Evolutionary conservation across 2,888 invertebrate species (phyloP).

Genomic region (Kuschelorhynchus macadamiae): DNA sequence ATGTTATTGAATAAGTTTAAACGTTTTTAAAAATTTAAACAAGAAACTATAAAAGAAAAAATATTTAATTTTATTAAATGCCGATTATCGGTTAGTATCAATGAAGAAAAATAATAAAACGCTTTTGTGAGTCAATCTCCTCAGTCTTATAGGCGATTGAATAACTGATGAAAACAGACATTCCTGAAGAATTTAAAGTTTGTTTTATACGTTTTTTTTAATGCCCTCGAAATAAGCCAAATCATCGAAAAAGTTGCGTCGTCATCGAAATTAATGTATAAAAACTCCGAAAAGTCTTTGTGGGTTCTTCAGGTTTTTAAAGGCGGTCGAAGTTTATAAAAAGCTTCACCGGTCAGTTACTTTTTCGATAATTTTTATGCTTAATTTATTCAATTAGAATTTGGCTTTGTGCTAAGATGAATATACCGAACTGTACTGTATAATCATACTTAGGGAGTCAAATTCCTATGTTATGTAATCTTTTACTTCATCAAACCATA

Average conservation of each 20-base stretch:
- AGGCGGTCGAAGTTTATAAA: constrained; percentile 26
- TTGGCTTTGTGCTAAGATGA: constrained; percentile 12
- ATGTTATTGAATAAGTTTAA: no score
- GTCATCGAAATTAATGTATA: constrained; percentile 61
- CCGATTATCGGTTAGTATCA: no score
- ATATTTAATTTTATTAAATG: no score
- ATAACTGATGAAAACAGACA: constrained; percentile 17
- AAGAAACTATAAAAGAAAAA: no score
- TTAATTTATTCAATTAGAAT: constrained; percentile 32
- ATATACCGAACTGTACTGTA: constrained; percentile 11
- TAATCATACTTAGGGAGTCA: no score
- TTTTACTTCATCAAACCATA: no score
- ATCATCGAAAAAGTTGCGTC: constrained; percentile 59
- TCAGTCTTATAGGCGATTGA: no score
- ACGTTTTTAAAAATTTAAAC: no score
- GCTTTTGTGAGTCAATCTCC: no score
- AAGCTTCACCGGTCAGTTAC: constrained; percentile 28
- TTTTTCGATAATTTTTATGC: constrained; percentile 44
- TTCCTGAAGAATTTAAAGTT: constrained; percentile 39
- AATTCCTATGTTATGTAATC: no score
- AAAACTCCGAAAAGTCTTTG: constrained; percentile 46
- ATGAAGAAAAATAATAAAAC: no score
- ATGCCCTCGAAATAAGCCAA: constrained; percentile 52
- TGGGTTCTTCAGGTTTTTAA: constrained; percentile 40
- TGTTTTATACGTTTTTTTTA: constrained; percentile 46